Evolutionary conservation across 2,888 invertebrate species (phyloP).

Genomic region (Lochmaea capreae): DNA sequence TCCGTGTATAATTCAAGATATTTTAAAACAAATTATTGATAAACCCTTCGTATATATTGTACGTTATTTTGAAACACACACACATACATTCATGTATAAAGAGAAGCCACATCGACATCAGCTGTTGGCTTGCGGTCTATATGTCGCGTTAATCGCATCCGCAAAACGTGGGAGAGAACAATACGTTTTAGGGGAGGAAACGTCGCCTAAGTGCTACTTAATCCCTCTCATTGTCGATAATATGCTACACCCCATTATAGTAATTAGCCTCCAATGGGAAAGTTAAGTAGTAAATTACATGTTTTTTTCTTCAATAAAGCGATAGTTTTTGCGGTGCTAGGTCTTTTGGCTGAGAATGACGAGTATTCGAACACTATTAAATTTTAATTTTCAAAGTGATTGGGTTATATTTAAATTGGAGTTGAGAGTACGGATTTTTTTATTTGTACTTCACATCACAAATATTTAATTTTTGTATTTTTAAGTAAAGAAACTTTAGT

Average conservation of each 20-base stretch:
- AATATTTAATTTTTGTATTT: too few relatives aligned
- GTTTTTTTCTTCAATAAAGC: slow-evolving; percentile 44
- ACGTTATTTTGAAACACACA: background rate
- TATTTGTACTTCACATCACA: too few relatives aligned
- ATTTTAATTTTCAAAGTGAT: background rate
- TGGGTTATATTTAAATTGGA: background rate
- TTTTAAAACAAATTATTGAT: too few relatives aligned
- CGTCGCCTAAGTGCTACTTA: slow-evolving; percentile 56
- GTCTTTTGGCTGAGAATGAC: background rate
- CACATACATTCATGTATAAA: background rate
- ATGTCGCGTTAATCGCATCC: slow-evolving; percentile 48
- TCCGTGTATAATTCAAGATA: too few relatives aligned
- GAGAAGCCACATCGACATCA: slow-evolving; percentile 40
- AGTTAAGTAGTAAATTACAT: slow-evolving; percentile 57
- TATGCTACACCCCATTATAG: slow-evolving; percentile 57
- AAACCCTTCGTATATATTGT: background rate
- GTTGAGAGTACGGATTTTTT: too few relatives aligned
- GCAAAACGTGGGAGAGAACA: slow-evolving; percentile 51
- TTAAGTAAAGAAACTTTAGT: too few relatives aligned
- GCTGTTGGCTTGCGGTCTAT: slow-evolving; percentile 49
- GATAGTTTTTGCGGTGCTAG: slow-evolving; percentile 29
- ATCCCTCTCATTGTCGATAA: slow-evolving; percentile 57
- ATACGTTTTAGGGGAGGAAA: slow-evolving; percentile 51
- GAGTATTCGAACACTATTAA: background rate
- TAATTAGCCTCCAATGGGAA: slow-evolving; percentile 54